These are phyloP conservation scores for Upupa epops DNA, from an alignment of 2,113 vertebrate genomes.

Conservation along the genomic window DNA sequence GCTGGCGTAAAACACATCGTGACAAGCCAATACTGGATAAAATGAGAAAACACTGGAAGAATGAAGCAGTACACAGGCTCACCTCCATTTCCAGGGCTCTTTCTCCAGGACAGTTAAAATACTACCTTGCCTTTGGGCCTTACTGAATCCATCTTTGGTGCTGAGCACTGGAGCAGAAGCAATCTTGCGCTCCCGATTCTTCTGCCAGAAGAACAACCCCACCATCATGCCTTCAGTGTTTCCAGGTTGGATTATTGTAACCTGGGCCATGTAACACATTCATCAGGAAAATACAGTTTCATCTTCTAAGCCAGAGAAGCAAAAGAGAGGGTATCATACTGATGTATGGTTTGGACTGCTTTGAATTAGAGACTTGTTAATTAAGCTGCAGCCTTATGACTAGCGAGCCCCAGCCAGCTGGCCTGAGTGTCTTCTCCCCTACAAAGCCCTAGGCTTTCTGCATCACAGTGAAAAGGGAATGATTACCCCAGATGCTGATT, in stretches of 20 bases:
- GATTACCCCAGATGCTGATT: neutral
- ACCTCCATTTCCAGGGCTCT: neutral
- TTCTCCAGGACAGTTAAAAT: neutral
- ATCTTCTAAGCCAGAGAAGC: neutral
- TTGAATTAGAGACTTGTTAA: neutral
- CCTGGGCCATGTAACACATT: neutral
- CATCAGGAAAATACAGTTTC: neutral
- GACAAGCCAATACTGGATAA: conserved; percentile 6
- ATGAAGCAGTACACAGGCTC: neutral
- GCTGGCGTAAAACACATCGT: conserved; percentile 28
- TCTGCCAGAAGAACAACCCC: neutral
- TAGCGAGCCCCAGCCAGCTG: neutral
- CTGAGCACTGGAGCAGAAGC: neutral
- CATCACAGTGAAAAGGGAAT: neutral
- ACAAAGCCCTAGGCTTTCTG: neutral
- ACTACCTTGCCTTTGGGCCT: neutral
- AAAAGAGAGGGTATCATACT: neutral
- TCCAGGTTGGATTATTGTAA: neutral
- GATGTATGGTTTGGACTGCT: neutral
- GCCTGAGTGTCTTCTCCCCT: neutral
- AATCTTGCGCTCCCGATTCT: neutral
- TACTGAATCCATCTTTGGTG: neutral
- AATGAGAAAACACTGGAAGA: conserved; percentile 16
- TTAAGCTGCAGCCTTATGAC: neutral
- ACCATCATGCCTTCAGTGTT: neutral